phyloP scores from a whole-genome alignment of 2,113 vertebrate species.

The Clarias batrachus region DNA sequence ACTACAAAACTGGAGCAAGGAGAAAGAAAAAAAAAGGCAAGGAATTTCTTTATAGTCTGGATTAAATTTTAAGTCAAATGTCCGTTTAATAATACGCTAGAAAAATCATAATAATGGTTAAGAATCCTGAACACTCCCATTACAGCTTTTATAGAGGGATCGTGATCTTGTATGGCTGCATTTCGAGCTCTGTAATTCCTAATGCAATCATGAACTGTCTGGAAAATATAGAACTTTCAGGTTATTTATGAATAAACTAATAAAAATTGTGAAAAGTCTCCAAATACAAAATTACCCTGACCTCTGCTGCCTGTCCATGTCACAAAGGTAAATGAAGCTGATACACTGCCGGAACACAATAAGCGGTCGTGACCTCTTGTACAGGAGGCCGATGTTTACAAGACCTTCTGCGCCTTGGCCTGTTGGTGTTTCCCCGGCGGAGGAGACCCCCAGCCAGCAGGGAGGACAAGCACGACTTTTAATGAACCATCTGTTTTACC shows the following conservation, averaged over 20 bases:
- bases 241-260: not conserved
- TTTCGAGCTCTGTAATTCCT: not conserved
- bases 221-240: not conserved
- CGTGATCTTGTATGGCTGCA: not conserved
- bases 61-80: too few species aligned
- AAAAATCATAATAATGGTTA: not conserved
- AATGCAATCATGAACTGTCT: not conserved
- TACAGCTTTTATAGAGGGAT: not conserved
- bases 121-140: not conserved
- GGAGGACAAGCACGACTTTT: not conserved
- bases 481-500: not conserved
- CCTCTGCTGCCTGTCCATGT: conserved; percentile 29
- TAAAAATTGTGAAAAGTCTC: not conserved
- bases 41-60: too few species aligned
- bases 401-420: conserved; percentile 12
- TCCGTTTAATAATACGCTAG: not conserved
- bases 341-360: not conserved
- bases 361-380: conserved; percentile 1
- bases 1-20: too few species aligned
- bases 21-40: too few species aligned
- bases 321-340: conserved; percentile 3
- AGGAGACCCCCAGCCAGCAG: not conserved
- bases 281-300: conserved; percentile 17
- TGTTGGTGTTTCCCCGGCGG: not conserved
- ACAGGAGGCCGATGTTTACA: conserved; percentile 32